phyloP scores from a whole-genome alignment of 1,140 invertebrate species.

The Plutomurus gul region DNA sequence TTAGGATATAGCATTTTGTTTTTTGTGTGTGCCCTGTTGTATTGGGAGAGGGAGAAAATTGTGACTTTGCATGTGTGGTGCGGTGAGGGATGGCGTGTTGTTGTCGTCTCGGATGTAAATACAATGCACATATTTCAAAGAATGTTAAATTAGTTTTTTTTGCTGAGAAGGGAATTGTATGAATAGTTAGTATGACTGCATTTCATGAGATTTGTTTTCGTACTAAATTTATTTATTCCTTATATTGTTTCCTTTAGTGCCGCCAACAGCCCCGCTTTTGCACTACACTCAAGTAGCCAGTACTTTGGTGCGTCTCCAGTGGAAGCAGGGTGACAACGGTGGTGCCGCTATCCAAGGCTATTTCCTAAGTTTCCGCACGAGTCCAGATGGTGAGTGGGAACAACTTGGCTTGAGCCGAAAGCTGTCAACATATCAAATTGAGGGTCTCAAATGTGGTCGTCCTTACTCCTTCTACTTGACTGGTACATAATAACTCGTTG shows the following conservation, averaged over 20 bases:
- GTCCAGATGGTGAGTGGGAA: conserved; percentile 65
- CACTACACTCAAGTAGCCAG: conserved; percentile 60
- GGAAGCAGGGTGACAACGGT: conserved; percentile 63
- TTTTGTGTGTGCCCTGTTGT: too few species aligned
- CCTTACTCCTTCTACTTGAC: conserved; percentile 63
- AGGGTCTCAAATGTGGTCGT: conserved; percentile 66
- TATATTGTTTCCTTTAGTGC: conserved; percentile 58
- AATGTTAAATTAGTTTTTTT: neutral
- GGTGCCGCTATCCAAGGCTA: conserved; percentile 57
- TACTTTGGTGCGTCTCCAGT: conserved; percentile 61
- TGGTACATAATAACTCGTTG: conserved; percentile 52
- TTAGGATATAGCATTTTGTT: too few species aligned
- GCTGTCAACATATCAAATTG: conserved; percentile 61
- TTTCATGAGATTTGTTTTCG: neutral
- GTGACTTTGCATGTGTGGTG: neutral
- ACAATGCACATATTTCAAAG: too few species aligned
- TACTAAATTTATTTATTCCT: conserved; percentile 11
- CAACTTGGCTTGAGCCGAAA: conserved; percentile 59
- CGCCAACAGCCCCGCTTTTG: conserved; percentile 60
- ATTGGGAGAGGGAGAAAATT: conserved; percentile 4
- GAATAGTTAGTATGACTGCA: conserved; percentile 46
- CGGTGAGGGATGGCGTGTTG: too few species aligned
- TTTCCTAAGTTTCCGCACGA: conserved; percentile 57
- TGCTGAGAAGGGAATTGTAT: neutral
- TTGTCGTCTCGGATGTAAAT: too few species aligned